These are phyloP conservation scores for Cricetomys ansorgei DNA, from an alignment of 2,113 vertebrate genomes.

Conservation along the genomic window DNA sequence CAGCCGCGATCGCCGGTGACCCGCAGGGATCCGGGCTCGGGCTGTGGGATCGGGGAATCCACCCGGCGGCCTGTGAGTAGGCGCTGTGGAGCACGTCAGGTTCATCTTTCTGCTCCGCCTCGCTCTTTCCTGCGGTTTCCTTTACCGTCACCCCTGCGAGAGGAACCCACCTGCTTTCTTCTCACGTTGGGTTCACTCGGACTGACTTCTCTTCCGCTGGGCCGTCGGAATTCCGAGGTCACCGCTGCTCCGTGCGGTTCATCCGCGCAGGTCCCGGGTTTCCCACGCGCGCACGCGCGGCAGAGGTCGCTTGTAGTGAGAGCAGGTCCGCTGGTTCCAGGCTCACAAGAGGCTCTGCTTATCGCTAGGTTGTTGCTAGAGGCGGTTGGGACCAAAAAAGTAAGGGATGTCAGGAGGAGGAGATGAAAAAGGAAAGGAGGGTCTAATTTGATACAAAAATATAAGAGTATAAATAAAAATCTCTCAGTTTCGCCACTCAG, in stretches of 20 bases:
- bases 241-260: neutral
- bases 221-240: neutral
- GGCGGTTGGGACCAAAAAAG: neutral
- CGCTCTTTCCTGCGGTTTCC: neutral
- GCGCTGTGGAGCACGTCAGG: neutral
- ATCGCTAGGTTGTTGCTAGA: neutral
- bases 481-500: neutral
- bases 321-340: neutral
- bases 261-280: too few relatives aligned
- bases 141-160: neutral
- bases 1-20: accelerated
- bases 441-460: neutral
- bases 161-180: neutral
- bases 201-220: accelerated
- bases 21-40: neutral
- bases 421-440: neutral
- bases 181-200: neutral
- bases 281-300: neutral
- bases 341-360: neutral
- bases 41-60: neutral
- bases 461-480: too few relatives aligned
- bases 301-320: neutral
- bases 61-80: conserved; percentile 37
- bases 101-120: neutral
- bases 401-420: neutral